These are phyloP conservation scores for Micromussa lordhowensis DNA, from an alignment of 92 coral and sea anemone species.

Conservation along the genomic window DNA sequence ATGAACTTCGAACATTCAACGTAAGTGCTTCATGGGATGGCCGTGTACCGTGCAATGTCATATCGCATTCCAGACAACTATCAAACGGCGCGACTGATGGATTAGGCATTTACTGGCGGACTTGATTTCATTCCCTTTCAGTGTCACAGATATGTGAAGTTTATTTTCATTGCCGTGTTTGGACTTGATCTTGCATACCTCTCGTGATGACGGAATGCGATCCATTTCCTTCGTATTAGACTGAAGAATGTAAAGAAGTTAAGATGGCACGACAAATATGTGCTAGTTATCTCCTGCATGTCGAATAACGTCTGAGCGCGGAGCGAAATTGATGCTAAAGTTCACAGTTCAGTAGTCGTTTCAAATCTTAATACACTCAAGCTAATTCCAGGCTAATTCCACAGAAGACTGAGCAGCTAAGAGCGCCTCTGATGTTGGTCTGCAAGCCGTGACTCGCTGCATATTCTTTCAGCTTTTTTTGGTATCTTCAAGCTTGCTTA, in stretches of 20 bases:
- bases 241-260: background rate
- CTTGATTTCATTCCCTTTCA: background rate
- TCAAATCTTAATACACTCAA: background rate
- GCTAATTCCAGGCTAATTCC: background rate
- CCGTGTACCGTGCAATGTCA: background rate
- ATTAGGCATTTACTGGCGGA: background rate
- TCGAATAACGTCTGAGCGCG: background rate
- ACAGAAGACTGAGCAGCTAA: no score
- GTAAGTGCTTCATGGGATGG: background rate
- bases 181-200: background rate
- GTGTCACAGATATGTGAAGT: background rate
- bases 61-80: background rate
- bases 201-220: background rate
- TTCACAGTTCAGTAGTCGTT: background rate
- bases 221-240: background rate
- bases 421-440: background rate
- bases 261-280: background rate
- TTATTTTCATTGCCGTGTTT: background rate
- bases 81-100: background rate
- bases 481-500: no score
- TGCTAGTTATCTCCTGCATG: background rate
- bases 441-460: background rate
- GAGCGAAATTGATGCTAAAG: background rate
- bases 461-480: background rate
- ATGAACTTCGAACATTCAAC: no score